These are phyloP conservation scores for Apamea anceps DNA, from an alignment of 2,888 invertebrate genomes.

Conservation along the genomic window DNA sequence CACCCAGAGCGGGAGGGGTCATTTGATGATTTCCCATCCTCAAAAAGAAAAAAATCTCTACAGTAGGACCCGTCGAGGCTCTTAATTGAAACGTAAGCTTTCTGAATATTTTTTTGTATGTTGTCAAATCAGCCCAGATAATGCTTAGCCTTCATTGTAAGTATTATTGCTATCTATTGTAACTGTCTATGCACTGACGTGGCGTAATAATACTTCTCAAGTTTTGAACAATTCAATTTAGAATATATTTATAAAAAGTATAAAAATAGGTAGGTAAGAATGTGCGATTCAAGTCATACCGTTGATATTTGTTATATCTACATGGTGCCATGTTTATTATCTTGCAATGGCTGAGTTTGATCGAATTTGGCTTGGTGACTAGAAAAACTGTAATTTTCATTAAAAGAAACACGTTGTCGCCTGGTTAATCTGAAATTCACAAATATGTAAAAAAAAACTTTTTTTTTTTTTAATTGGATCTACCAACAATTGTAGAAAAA, in stretches of 20 bases:
- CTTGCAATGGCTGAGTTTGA: not conserved
- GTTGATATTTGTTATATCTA: not conserved
- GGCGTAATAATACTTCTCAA: slow-evolving; percentile 32
- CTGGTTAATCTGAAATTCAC: too few species aligned
- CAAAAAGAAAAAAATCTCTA: too few species aligned
- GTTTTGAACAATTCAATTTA: slow-evolving; percentile 31
- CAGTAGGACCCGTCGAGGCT: too few species aligned
- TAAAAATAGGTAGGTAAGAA: not conserved
- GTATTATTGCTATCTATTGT: slow-evolving; percentile 31
- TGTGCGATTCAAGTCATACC: not conserved
- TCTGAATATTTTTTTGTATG: not conserved
- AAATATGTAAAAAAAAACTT: too few species aligned
- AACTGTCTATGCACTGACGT: not conserved
- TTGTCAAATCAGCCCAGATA: slow-evolving; percentile 22
- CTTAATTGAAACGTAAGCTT: not conserved
- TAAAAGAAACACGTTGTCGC: too few species aligned
- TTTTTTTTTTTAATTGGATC: too few species aligned
- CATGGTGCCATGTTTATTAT: not conserved
- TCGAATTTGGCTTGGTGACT: not conserved
- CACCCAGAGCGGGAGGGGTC: too few species aligned
- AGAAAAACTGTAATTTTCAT: too few species aligned
- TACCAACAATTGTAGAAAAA: too few species aligned
- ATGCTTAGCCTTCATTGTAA: slow-evolving; percentile 38
- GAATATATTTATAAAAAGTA: not conserved
- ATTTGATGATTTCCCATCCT: too few species aligned